Base-by-base conservation (phyloP, 2,888 invertebrate genomes). In the Lasius fuliginosus region DNA sequence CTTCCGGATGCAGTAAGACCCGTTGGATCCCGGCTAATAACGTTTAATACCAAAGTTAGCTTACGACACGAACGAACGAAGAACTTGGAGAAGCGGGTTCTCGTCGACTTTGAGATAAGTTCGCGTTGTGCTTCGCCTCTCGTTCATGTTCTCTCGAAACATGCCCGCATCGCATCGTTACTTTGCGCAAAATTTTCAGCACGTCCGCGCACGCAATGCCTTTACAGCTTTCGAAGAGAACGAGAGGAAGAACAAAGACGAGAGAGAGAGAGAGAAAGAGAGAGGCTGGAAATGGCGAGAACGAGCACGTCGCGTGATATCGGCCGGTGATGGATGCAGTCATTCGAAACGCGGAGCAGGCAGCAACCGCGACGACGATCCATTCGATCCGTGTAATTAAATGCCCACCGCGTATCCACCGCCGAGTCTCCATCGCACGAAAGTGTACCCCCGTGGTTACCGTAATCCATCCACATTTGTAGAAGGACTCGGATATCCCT, bases 321-420 rank as follows among this genome's bases (percentile, higher is more conserved):
- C 85, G 75, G 68, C 33, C 68, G 65, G 87, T 86, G 42, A 67
- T 74, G 76, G 83, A 84, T 84, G 76, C 84, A 75, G 67, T 62
- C 86, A 75, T 82, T 87, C 85, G 81, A 79, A 81, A 82, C 75
- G 58, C 46, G 65, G 49, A 58, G 36, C 76, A 62, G 53, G 71
- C 82, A 77, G 53, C 85, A 60, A 87, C 27, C 65, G 82, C 27
- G 81, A 49, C 82, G 53, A 46, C 65, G 56, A 23, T 71, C 71
- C 46, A 79, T 79, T 79, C 79, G 79, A 56, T 86, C 76, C 64
- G 84, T 76, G 87, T 83, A 89, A 89, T 89, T 88, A 88, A 89
- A 87, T 85, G 88, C 88, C 83, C 30, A 74, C 58, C 83, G 84
- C 73, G 82, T 75, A 74, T 3, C 74, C 42, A 75, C 74, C 73